These are phyloP conservation scores for Acanthococcus lagerstroemiae DNA, from an alignment of 2,888 invertebrate species.

Conservation along the genomic window DNA sequence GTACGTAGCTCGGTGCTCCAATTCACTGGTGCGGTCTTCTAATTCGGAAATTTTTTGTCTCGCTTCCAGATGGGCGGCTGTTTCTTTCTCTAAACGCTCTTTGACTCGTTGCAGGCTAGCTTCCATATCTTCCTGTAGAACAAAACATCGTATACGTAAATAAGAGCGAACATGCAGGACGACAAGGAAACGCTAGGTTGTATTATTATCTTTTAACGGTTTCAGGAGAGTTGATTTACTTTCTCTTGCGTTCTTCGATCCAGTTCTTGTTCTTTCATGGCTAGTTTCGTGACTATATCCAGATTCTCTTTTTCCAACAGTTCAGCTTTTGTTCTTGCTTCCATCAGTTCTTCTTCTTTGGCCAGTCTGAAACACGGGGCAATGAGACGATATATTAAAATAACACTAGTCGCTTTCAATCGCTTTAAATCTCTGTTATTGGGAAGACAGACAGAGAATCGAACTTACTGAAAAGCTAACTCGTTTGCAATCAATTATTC, in stretches of 20 bases:
- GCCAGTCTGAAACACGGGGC: conserved; percentile 61
- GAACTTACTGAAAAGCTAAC: not conserved
- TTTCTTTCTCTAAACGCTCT: conserved; percentile 80
- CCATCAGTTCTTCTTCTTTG: conserved; percentile 84
- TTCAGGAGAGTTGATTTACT: conserved; percentile 40
- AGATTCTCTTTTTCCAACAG: conserved; percentile 79
- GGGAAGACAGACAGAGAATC: no score
- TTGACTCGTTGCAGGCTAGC: conserved; percentile 69
- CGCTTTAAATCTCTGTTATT: no score
- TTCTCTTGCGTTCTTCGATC: conserved; percentile 83
- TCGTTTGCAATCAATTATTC: no score
- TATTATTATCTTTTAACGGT: not conserved
- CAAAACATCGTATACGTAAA: not conserved
- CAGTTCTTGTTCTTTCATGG: conserved; percentile 78
- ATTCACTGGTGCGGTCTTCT: conserved; percentile 52
- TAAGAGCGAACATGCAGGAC: no score
- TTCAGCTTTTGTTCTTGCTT: conserved; percentile 74
- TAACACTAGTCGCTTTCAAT: no score
- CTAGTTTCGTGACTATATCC: conserved; percentile 73
- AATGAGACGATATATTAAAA: not conserved
- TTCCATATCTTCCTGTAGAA: conserved; percentile 66
- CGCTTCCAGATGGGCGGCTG: conserved; percentile 75
- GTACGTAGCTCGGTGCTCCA: conserved; percentile 58
- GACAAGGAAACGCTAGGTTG: no score
- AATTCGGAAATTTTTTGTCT: conserved; percentile 60